Evolutionary conservation across 2,113 vertebrate species (phyloP).

Genomic region (Aepyceros melampus): DNA sequence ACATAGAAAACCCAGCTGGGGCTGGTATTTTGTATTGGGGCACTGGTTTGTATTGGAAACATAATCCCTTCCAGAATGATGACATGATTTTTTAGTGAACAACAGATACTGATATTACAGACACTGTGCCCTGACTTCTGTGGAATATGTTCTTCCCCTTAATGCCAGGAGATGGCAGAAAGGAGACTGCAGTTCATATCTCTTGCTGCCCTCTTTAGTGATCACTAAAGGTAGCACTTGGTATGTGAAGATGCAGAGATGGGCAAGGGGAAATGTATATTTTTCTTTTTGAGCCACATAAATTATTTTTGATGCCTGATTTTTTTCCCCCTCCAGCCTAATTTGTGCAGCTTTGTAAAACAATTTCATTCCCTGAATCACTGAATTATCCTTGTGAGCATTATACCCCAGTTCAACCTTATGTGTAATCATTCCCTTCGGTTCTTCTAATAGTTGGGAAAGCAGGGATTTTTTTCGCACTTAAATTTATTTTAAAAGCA

Average conservation of each 20-base stretch:
- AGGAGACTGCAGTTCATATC: not conserved
- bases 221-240: not conserved
- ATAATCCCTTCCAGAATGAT: not conserved
- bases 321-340: not conserved
- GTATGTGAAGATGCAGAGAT: not conserved
- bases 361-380: not conserved
- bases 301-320: not conserved
- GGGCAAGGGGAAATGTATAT: not conserved
- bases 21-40: not conserved
- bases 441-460: not conserved
- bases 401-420: not conserved
- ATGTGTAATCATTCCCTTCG: not conserved
- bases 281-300: not conserved
- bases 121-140: too few relatives aligned
- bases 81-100: not conserved
- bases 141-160: not conserved
- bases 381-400: not conserved
- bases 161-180: not conserved
- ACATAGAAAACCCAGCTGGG: not conserved
- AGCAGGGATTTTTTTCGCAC: not conserved
- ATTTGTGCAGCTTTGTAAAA: not conserved
- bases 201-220: not conserved
- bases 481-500: not conserved
- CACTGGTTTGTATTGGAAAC: not conserved
- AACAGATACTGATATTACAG: not conserved